These are phyloP conservation scores for Melikaiella ostensackeni DNA, from an alignment of 2,888 invertebrate species.

Conservation along the genomic window DNA sequence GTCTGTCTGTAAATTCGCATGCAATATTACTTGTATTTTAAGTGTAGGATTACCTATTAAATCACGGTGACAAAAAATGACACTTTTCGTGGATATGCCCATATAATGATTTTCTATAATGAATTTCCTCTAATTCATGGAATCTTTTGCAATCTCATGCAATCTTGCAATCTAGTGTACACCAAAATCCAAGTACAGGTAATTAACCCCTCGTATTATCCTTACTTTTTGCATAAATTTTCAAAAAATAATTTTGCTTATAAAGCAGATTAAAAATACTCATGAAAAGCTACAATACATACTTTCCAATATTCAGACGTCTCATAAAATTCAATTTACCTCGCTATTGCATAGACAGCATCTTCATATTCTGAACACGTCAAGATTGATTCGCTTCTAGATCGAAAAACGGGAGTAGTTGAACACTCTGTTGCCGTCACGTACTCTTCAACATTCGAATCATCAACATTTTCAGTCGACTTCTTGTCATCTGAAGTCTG, in stretches of 20 bases:
- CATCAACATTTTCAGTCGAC: conserved; percentile 72
- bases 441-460: conserved; percentile 81
- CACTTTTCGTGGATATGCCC: no score
- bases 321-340: conserved; percentile 42
- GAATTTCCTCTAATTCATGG: no score
- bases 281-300: neutral
- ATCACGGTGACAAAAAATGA: no score
- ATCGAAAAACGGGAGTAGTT: conserved; percentile 78
- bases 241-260: no score
- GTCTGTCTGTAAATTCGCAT: no score
- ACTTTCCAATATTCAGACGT: neutral
- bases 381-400: conserved; percentile 84
- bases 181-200: no score
- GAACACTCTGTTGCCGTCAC: conserved; percentile 85
- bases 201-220: no score
- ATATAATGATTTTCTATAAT: no score
- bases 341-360: conserved; percentile 59
- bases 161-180: no score
- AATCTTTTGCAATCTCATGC: no score
- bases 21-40: no score
- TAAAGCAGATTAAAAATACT: neutral
- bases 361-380: conserved; percentile 84
- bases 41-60: no score
- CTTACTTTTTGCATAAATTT: neutral
- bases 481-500: neutral